These are phyloP conservation scores for Syngnathus rostellatus DNA, from an alignment of 2,797 vertebrate species.

Conservation along the genomic window DNA sequence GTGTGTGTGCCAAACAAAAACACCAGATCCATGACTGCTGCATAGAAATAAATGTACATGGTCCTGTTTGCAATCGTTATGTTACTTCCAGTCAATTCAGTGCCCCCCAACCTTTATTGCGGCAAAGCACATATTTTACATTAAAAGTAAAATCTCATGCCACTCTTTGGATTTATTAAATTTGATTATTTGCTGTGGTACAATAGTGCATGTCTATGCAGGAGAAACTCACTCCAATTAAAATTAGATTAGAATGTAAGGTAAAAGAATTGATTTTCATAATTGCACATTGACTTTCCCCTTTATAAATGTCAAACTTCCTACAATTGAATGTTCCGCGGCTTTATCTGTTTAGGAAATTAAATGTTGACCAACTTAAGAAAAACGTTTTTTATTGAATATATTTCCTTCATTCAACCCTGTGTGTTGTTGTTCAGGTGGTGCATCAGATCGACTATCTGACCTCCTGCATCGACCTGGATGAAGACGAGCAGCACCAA, in stretches of 20 bases:
- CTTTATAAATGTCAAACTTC: background rate
- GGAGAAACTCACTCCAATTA: too few species aligned
- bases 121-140: background rate
- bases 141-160: too few species aligned
- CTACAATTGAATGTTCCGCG: background rate
- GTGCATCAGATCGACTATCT: conserved; percentile 73
- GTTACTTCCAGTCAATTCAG: background rate
- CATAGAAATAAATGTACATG: background rate
- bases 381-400: background rate
- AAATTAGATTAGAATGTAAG: too few species aligned
- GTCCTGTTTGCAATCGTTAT: background rate
- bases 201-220: too few species aligned
- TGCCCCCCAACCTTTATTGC: background rate
- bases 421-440: conserved; percentile 49
- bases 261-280: background rate
- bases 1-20: conserved; percentile 8
- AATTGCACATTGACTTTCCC: background rate
- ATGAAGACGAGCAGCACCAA: conserved; percentile 43
- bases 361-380: background rate
- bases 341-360: background rate
- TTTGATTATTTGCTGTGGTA: too few species aligned
- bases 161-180: too few species aligned
- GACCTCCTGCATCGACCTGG: conserved; percentile 65
- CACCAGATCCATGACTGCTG: background rate
- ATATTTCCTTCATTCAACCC: background rate